Evolutionary conservation across 1,140 invertebrate species (phyloP), one percentile per base, ranked within the genome.

Genomic region (Drosophila pruinosa): DNA sequence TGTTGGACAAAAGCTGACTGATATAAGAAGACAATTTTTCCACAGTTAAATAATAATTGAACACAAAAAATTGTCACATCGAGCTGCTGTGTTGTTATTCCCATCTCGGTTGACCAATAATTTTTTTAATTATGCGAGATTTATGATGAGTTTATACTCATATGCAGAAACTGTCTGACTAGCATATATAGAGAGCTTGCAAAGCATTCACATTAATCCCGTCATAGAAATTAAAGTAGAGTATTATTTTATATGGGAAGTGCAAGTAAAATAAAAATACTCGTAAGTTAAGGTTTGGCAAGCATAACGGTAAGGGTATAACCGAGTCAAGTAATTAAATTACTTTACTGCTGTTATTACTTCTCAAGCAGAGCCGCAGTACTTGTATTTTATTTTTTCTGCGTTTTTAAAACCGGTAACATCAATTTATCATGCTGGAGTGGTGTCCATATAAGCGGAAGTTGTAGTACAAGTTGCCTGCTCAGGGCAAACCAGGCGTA

Each of bases 401-500:
- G 21, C 57, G 34, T 65, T 81, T 80, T 81, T 69, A 70, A 64
- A 72, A 53, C 45, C 54, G 47, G 45, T 45, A 65, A 78, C 74
- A 75, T 75, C 77, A 77, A 86, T 86, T 82, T 86, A 88, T 88
- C 82, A 88, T 78, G 71, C 72, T 68, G 61, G 72, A 71, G 69
- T 78, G 70, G 64, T 82, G 81, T 86, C 77, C 81, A 85, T 57
- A 86, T 78, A 88, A 88, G 78, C 82, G 74, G 71, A 86, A 70
- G 77, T 69, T 82, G 74, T 74, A 68, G 5, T 59, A 78, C 63
- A 62, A 72, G 58, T 67, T 59, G 72, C 78, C 65, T 79, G 79
- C 80, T 59, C 64, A 61, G 58, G 58, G 39, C 59, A 48, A 63
- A 43, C 80, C 75, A 82, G 53, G 71, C 79, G 65, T 75, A 75